A percentile compares a stretch with the other conserved stretches of the same genome.
These are phyloP conservation scores for Tholera decimalis DNA, from an alignment of 2,888 invertebrate species.

Conservation along the genomic window DNA sequence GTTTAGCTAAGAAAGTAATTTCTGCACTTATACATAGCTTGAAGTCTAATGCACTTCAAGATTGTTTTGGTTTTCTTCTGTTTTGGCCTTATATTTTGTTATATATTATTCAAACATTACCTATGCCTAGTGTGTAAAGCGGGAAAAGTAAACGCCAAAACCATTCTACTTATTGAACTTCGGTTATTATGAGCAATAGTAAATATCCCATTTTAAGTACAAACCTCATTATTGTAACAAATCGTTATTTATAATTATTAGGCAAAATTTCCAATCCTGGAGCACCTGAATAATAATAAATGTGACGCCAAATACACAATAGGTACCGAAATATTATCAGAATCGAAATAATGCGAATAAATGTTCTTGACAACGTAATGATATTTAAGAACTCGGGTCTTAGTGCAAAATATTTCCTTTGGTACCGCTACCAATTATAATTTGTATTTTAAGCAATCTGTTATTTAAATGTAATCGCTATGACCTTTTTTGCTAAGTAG, in stretches of 20 bases:
- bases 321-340: not conserved
- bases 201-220: too few species aligned
- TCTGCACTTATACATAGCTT: not conserved
- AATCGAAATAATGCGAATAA: constrained; percentile 18
- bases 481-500: not conserved
- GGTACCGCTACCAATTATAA: constrained; percentile 11
- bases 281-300: constrained; percentile 13
- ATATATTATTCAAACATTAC: too few species aligned
- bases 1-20: not conserved
- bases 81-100: not conserved
- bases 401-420: constrained; percentile 30
- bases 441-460: constrained; percentile 23
- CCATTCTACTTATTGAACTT: too few species aligned
- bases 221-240: not conserved
- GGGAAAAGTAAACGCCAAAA: too few species aligned
- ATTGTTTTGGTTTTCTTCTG: too few species aligned
- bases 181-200: too few species aligned
- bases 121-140: too few species aligned
- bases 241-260: not conserved
- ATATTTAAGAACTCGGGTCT: constrained; percentile 28
- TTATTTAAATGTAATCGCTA: constrained; percentile 17
- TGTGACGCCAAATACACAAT: constrained; percentile 1
- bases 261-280: not conserved
- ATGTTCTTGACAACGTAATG: constrained; percentile 37
- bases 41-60: too few species aligned